Percentiles rank a stretch among this genome's conserved stretches.
phyloP scores from a whole-genome alignment of 2,113 vertebrate genomes.

The Sus scrofa region T2T-Sscrofa CM000814.6:114670501-114671000 shows the following conservation, averaged over 20 bases:
- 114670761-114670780: conserved; percentile 29
- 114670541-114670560: not conserved
- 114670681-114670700: not conserved
- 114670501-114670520: not conserved
- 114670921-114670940: not conserved
- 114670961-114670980: not conserved
- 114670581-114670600: not conserved
- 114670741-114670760: not conserved
- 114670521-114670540: not conserved
- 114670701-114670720: not conserved
- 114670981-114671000: not conserved
- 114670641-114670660: no score
- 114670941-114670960: not conserved
- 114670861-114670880: not conserved
- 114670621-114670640: not conserved
- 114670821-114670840: not conserved
- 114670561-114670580: not conserved
- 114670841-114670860: conserved; percentile 41
- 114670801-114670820: not conserved
- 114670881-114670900: not conserved
- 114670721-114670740: not conserved
- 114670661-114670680: not conserved
- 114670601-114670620: not conserved
- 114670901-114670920: not conserved
- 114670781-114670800: conserved; percentile 21